A percentile compares a stretch with the other conserved stretches of the same genome.
These are phyloP conservation scores for Macaria liturata DNA, from an alignment of 2,888 invertebrate species.

Conservation along the genomic window DNA sequence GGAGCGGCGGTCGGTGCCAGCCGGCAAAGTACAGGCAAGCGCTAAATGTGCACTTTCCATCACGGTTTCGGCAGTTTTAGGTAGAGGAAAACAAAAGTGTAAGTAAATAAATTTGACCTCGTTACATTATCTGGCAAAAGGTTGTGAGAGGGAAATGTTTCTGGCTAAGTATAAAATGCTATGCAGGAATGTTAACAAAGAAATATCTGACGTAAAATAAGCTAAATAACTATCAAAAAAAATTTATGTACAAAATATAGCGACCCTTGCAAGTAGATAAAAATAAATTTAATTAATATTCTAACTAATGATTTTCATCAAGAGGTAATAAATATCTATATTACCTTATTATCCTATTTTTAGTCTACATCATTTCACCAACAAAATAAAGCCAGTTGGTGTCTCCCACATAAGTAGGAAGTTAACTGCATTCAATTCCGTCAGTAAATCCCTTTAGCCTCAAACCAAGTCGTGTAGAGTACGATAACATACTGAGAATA, in stretches of 20 bases:
- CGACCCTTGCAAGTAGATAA: too few species aligned
- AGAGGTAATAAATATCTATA: too few species aligned
- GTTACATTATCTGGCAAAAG: slow-evolving; percentile 55
- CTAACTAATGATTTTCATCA: too few species aligned
- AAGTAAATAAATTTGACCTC: slow-evolving; percentile 76
- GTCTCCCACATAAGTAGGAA: slow-evolving; percentile 5
- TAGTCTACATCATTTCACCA: too few species aligned
- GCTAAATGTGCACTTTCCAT: slow-evolving; percentile 76
- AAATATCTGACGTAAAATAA: too few species aligned
- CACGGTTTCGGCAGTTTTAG: slow-evolving; percentile 57
- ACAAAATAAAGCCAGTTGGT: background rate
- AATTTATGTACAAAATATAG: too few species aligned
- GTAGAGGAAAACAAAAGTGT: slow-evolving; percentile 63
- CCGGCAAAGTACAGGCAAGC: slow-evolving; percentile 68
- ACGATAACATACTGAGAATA: slow-evolving; percentile 45
- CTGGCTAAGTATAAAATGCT: too few species aligned
- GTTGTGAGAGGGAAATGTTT: too few species aligned
- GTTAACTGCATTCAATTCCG: slow-evolving; percentile 25
- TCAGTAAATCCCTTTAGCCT: slow-evolving; percentile 47
- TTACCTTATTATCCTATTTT: too few species aligned
- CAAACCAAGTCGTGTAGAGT: slow-evolving; percentile 44
- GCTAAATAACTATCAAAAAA: too few species aligned
- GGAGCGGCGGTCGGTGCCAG: slow-evolving; percentile 75
- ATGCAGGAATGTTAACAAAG: too few species aligned
- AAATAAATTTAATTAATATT: too few species aligned